Evolutionary conservation across 2,797 vertebrate genomes (phyloP).

Genomic region (Hoplostethus atlanticus): DNA sequence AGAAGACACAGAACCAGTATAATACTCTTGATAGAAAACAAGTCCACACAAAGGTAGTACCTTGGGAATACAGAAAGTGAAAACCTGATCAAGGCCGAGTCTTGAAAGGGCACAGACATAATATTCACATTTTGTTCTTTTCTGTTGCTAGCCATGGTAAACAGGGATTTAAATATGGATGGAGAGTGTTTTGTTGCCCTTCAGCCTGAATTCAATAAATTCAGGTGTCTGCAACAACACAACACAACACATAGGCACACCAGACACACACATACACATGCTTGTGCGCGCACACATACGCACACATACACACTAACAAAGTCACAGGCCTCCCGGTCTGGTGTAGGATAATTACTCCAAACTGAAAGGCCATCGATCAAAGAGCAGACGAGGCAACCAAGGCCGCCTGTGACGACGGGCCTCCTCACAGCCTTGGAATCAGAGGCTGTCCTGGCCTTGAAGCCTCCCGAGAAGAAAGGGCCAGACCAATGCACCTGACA

Average conservation of each 20-base stretch:
- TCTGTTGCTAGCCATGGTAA: not conserved
- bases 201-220: not conserved
- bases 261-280: not conserved
- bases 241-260: too few species aligned
- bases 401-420: conserved; percentile 64
- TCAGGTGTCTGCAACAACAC: not conserved
- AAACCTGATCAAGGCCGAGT: too few species aligned
- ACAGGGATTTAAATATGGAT: conserved; percentile 15
- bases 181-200: conserved; percentile 6
- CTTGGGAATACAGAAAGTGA: not conserved
- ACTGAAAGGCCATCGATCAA: conserved; percentile 83
- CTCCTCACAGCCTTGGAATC: conserved; percentile 63
- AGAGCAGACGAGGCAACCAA: conserved; percentile 67
- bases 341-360: conserved; percentile 73
- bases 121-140: not conserved
- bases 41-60: not conserved
- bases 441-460: conserved; percentile 71
- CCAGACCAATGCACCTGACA: conserved; percentile 48
- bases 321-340: conserved; percentile 44
- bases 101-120: too few species aligned
- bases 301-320: conserved; percentile 15
- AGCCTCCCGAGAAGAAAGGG: conserved; percentile 71
- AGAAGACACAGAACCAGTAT: not conserved
- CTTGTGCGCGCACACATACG: not conserved
- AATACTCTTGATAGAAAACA: not conserved